A percentile compares a stretch with the other conserved stretches of the same genome.
Conservation (phyloP, 2,797 vertebrate species). For the Spinus olivaceus region DNA sequence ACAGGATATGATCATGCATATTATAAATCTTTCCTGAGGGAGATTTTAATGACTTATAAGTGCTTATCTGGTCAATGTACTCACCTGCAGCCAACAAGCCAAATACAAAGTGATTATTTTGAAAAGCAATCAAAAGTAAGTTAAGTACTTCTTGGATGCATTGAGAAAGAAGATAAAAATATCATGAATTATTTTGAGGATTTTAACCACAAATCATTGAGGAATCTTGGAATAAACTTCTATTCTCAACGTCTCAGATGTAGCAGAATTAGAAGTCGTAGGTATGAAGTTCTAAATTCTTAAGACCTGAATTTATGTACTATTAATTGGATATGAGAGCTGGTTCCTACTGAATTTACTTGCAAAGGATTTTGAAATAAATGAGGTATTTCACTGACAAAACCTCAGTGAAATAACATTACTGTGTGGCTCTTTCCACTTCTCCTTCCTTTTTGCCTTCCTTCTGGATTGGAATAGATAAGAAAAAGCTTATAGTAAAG, state of each 20-base stretch:
- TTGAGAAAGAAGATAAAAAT: neutral
- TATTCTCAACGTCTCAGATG: neutral
- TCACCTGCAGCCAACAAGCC: neutral
- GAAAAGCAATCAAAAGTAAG: neutral
- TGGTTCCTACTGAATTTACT: neutral
- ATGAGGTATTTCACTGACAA: neutral
- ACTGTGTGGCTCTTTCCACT: neutral
- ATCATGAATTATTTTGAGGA: neutral
- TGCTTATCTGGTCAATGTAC: neutral
- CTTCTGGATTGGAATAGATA: neutral
- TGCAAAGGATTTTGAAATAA: neutral
- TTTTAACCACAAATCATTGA: neutral
- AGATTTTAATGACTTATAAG: neutral
- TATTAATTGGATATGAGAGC: neutral
- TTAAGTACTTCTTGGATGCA: neutral
- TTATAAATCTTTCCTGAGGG: neutral
- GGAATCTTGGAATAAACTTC: neutral
- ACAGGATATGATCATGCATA: neutral
- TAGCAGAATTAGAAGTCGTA: neutral
- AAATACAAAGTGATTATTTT: neutral
- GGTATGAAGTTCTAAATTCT: neutral
- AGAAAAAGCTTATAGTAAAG: neutral
- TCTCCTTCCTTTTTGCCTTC: neutral
- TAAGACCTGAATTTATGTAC: neutral
- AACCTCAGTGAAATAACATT: neutral